Conservation (phyloP, 2,113 vertebrate genomes). For the Alosa alosa region DNA sequence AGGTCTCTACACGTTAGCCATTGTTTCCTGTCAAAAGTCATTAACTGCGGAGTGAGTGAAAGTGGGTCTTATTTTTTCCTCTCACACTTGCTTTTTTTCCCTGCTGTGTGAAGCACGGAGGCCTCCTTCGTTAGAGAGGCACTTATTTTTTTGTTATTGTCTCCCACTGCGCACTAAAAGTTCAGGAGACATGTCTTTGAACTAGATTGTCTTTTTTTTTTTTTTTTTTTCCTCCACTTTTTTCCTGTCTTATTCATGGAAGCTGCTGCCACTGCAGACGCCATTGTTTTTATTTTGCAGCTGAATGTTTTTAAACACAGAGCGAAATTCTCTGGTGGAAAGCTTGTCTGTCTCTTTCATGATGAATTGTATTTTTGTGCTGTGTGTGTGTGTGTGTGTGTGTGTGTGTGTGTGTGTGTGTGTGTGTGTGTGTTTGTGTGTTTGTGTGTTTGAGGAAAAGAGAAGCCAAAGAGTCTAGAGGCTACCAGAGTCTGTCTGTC, state of each 20-base stretch:
- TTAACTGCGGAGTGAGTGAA: neutral
- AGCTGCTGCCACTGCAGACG: neutral
- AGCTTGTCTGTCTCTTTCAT: conserved; percentile 10
- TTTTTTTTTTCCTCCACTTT: too few species aligned
- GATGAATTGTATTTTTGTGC: neutral
- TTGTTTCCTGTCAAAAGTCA: conserved; percentile 7
- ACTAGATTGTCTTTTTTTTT: neutral
- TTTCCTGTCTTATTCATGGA: neutral
- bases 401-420: neutral
- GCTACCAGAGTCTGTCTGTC: conserved; percentile 6
- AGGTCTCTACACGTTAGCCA: neutral
- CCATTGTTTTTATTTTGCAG: neutral
- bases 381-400: neutral
- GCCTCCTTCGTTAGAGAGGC: neutral
- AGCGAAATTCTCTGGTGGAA: neutral
- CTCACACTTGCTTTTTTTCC: neutral
- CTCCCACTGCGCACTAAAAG: neutral
- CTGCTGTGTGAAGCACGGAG: neutral
- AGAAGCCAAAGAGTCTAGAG: neutral
- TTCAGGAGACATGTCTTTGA: conserved; percentile 11
- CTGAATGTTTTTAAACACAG: conserved; percentile 5
- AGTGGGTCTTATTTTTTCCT: neutral
- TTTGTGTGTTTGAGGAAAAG: neutral
- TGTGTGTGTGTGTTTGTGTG: too few species aligned
- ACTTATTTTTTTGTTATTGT: conserved; percentile 6